Evolutionary conservation across 2,113 vertebrate genomes (phyloP), one percentile per base, ranked within the genome.

Genomic region (Martes martes): DNA sequence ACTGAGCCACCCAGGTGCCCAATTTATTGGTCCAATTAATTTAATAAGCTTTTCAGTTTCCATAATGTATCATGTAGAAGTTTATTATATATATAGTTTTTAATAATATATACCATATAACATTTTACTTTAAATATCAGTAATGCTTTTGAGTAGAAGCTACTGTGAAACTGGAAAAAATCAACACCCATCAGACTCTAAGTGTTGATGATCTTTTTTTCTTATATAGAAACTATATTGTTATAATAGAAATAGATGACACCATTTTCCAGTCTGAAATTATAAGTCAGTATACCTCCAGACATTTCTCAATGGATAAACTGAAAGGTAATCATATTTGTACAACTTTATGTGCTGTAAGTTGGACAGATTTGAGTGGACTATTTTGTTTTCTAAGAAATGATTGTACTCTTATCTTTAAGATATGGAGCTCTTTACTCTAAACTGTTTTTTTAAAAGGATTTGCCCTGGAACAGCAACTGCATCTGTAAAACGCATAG

Each of bases 381-480:
- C 21, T 86, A 2, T 71, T 42, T 52, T 96, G 39, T 90, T 96
- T 94, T 74, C 85, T 91, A 92, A 94, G 87, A 93, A 94, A 85
- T 76, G 42, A 84, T 93, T 73, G 45, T 73, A 65, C 7, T 91
- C 19, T 67, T 96, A 24, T 73, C 71, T 87, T 65, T 92, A 69
- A 71, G 42, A 61, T 39, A 73, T 24, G 94, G 83, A 83, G 14
- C 1, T 83, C 28, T n/a, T 86, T 83, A 69, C 11, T 74, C 15
- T 50, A 67, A 96, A 87, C 26, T 67, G 11, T 4, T 18, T 92
- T 94, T 94, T 97, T 55, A 92, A 92, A 94, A 90, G 1, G 45
- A 57, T 96, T 96, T 94, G 6, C 24, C 63, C 36, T 55, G 16
- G 50, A 84, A 50, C 14, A 69, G 9, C 71, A 92, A 39, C 7